Percentiles rank a stretch among this genome's conserved stretches.
Conservation (phyloP, 2,888 invertebrate species). For the Pandemis heparana region DNA sequence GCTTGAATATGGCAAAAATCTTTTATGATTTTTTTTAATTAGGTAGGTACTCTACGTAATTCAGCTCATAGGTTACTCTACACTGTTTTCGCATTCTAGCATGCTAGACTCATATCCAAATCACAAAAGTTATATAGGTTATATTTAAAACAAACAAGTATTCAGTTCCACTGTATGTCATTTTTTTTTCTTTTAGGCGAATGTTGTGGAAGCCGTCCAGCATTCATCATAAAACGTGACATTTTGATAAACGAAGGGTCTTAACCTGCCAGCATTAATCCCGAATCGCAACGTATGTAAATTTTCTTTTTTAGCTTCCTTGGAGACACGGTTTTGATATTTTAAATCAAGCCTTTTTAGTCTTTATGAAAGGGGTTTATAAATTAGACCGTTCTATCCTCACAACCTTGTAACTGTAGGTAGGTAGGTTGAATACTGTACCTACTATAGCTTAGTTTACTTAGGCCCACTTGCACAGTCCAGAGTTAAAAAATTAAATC, state of each 20-base stretch:
- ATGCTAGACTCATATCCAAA: neutral
- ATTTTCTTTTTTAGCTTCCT: neutral
- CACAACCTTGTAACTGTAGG: too few species aligned
- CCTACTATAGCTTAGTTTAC: too few species aligned
- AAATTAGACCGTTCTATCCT: too few species aligned
- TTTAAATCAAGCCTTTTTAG: neutral
- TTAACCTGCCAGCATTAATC: neutral
- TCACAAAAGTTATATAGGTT: neutral
- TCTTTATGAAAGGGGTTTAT: neutral
- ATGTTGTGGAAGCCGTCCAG: neutral
- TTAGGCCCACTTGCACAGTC: too few species aligned
- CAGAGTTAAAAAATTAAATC: too few species aligned
- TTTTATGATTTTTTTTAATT: too few species aligned
- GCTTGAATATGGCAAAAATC: too few species aligned
- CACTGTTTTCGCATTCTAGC: too few species aligned
- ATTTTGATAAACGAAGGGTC: neutral
- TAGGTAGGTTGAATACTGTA: too few species aligned
- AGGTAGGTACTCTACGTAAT: too few species aligned
- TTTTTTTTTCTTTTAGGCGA: neutral
- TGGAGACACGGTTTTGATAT: neutral
- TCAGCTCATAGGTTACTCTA: too few species aligned
- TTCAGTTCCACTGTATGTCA: neutral
- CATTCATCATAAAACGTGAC: constrained; percentile 1
- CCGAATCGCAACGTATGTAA: neutral
- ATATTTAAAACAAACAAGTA: neutral